A percentile compares a stretch with the other conserved stretches of the same genome.
Evolutionary conservation across 2,888 invertebrate genomes (phyloP).

Genomic region (Andrena bicolor): DNA sequence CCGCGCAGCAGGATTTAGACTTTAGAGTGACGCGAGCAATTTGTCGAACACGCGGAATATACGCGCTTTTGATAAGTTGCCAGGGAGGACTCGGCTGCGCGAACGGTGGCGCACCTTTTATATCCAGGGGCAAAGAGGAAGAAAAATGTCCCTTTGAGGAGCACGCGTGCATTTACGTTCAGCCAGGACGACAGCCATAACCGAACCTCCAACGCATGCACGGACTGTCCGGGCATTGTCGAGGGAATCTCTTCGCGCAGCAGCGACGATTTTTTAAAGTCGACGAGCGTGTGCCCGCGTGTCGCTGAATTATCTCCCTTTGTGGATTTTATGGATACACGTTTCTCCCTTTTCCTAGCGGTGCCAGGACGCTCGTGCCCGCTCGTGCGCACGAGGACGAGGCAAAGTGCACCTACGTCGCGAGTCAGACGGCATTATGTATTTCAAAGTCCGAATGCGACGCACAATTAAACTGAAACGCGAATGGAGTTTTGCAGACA

Average conservation of each 20-base stretch:
- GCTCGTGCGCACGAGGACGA: slow-evolving; percentile 1
- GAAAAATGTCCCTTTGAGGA: slow-evolving; percentile 38
- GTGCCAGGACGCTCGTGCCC: slow-evolving; percentile 20
- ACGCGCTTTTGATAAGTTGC: slow-evolving; percentile 54
- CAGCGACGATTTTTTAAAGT: slow-evolving; percentile 41
- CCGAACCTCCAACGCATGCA: slow-evolving; percentile 2
- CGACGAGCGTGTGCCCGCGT: slow-evolving; percentile 4
- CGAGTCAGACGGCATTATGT: slow-evolving; percentile 19
- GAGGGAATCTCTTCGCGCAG: slow-evolving; percentile 34
- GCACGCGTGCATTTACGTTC: slow-evolving; percentile 36
- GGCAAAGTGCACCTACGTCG: not conserved
- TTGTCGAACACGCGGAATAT: slow-evolving; percentile 8
- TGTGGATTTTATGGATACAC: slow-evolving; percentile 18
- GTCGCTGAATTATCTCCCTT: slow-evolving; percentile 47
- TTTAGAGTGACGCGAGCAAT: not conserved
- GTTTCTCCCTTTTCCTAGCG: not conserved
- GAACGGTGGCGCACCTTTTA: too few species aligned
- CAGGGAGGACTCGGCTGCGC: slow-evolving; percentile 7
- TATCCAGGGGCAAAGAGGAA: too few species aligned
- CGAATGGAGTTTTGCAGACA: not conserved
- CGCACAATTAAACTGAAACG: slow-evolving; percentile 44
- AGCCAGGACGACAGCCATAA: slow-evolving; percentile 32
- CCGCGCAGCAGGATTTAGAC: not conserved
- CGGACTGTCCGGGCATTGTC: slow-evolving; percentile 34
- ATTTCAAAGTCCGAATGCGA: not conserved